Percentiles rank a stretch among this genome's conserved stretches.
Evolutionary conservation across 2,797 vertebrate species (phyloP).

Genomic region (Steatocranus sp.): DNA sequence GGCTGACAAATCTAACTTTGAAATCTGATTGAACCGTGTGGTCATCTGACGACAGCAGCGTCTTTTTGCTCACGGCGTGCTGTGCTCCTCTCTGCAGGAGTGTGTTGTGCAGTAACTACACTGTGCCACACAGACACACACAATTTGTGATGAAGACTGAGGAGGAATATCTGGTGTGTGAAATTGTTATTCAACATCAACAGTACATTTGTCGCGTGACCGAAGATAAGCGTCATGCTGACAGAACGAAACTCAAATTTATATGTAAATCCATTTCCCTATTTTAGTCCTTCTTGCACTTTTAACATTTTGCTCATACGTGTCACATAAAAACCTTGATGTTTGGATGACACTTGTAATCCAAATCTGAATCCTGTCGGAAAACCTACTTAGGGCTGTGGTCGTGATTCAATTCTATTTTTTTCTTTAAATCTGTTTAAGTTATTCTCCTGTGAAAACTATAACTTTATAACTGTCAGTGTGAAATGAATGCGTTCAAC

Average conservation of each 20-base stretch:
- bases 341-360: neutral
- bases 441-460: neutral
- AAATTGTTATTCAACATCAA: neutral
- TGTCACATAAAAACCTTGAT: neutral
- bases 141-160: neutral
- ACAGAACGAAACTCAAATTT: neutral
- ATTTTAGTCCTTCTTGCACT: neutral
- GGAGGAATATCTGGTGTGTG: neutral
- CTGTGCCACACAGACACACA: neutral
- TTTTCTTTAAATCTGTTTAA: neutral
- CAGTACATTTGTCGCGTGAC: neutral
- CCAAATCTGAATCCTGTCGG: neutral
- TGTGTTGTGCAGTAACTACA: neutral
- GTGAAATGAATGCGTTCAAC: neutral
- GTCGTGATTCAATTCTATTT: neutral
- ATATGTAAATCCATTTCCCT: slow-evolving; percentile 11
- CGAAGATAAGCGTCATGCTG: neutral
- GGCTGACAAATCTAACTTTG: neutral
- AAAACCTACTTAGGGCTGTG: neutral
- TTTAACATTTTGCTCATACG: neutral
- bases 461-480: neutral
- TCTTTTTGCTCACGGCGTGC: neutral
- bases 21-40: neutral
- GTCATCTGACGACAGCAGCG: neutral
- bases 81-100: neutral